A percentile compares a stretch with the other conserved stretches of the same genome.
Conservation (phyloP, 2,888 invertebrate genomes). For the Norana najaformis region DNA sequence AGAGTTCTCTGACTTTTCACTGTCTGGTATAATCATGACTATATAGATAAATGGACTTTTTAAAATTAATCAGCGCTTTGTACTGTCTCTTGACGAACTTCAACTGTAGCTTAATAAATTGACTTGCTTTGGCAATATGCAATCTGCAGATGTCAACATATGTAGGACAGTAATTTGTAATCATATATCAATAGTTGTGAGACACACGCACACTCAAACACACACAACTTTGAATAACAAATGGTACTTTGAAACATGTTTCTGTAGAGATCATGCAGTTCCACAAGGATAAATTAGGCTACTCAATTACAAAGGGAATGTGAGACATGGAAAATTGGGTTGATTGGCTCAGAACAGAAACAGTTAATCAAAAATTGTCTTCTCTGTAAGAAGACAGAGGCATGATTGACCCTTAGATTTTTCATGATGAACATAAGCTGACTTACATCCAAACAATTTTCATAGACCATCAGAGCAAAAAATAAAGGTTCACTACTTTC, state of each 20-base stretch:
- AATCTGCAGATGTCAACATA: background rate
- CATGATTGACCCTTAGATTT: too few species aligned
- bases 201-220: too few species aligned
- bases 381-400: too few species aligned
- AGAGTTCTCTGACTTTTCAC: background rate
- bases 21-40: background rate
- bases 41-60: background rate
- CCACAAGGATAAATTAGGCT: too few species aligned
- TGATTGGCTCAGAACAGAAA: background rate
- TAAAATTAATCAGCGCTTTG: too few species aligned
- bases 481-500: background rate
- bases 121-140: background rate
- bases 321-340: background rate
- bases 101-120: background rate
- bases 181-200: too few species aligned
- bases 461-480: background rate
- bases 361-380: background rate
- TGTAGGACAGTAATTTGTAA: too few species aligned
- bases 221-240: too few species aligned
- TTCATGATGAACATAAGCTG: background rate
- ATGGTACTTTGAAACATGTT: too few species aligned
- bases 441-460: background rate
- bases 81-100: background rate
- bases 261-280: too few species aligned
- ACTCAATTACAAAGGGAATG: background rate